A percentile compares a stretch with the other conserved stretches of the same genome.
Evolutionary conservation across 2,113 vertebrate species (phyloP).

Genomic region (Plecotus auritus): DNA sequence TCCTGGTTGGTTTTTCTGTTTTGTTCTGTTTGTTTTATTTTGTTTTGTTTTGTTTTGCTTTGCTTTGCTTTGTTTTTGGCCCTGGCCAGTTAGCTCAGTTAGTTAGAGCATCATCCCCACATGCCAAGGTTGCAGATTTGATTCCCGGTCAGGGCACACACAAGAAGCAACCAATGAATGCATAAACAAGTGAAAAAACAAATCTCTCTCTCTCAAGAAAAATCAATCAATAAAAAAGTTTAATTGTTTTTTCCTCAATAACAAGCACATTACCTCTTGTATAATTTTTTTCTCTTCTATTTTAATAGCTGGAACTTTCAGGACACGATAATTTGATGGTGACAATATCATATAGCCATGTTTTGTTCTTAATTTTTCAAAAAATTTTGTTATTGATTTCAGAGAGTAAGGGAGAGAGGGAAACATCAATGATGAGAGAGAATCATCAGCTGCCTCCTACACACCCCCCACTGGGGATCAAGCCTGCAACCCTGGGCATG

Average conservation of each 20-base stretch:
- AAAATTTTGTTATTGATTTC: no score
- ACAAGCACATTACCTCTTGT: not conserved
- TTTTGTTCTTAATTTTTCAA: not conserved
- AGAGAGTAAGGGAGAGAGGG: no score
- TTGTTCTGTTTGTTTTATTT: no score
- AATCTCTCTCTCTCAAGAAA: not conserved
- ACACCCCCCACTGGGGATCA: no score
- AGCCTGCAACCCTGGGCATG: no score
- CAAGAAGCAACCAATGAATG: not conserved
- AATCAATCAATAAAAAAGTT: not conserved
- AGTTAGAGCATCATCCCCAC: not conserved
- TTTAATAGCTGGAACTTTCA: not conserved
- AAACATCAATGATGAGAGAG: no score
- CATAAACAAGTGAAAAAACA: not conserved
- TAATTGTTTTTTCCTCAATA: not conserved
- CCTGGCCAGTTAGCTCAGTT: not conserved
- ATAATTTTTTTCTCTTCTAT: not conserved
- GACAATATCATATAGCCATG: not conserved
- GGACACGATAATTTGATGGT: not conserved
- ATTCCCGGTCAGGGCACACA: not conserved
- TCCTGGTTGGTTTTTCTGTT: no score
- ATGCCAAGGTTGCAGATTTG: not conserved
- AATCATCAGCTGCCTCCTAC: no score
- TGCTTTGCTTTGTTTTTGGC: no score
- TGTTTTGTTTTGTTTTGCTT: no score